Percentiles rank a stretch among this genome's conserved stretches.
Conservation (phyloP, 2,888 invertebrate genomes). For the Teleogryllus oceanicus region DNA sequence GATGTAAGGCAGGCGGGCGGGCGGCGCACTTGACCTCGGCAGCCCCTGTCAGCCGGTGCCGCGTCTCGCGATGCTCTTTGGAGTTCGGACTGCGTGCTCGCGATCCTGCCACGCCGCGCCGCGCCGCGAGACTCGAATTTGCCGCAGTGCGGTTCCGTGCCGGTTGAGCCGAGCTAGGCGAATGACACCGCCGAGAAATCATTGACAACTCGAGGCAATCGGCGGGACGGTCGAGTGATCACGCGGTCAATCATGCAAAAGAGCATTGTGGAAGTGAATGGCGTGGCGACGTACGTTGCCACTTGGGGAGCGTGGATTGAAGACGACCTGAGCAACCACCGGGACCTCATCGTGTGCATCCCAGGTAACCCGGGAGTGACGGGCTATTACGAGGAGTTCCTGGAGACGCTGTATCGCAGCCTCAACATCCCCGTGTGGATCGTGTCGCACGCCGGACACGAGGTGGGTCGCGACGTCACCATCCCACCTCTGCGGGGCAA, state of each 20-base stretch:
- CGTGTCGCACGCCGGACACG: conserved; percentile 80
- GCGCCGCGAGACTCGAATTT: no score
- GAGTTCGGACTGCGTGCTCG: no score
- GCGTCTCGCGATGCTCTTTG: no score
- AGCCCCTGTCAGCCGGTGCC: no score
- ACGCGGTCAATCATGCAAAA: conserved; percentile 46
- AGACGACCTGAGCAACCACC: conserved; percentile 53
- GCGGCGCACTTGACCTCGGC: no score
- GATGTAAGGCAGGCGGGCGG: no score
- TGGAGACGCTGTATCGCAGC: conserved; percentile 59
- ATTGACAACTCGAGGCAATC: no score
- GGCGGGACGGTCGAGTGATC: no score
- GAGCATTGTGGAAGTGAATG: conserved; percentile 56
- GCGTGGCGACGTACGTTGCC: conserved; percentile 67
- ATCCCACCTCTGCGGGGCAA: conserved; percentile 53
- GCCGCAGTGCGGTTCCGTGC: no score
- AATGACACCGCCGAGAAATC: no score
- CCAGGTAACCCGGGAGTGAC: conserved; percentile 87
- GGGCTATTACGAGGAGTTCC: conserved; percentile 75
- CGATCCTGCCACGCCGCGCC: no score
- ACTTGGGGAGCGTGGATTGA: conserved; percentile 69
- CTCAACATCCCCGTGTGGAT: conserved; percentile 73
- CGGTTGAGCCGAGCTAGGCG: no score
- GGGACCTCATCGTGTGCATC: conserved; percentile 68
- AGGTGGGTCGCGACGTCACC: conserved; percentile 49